Conservation (phyloP, 2,888 invertebrate genomes). For the Rotaria sp. region DNA sequence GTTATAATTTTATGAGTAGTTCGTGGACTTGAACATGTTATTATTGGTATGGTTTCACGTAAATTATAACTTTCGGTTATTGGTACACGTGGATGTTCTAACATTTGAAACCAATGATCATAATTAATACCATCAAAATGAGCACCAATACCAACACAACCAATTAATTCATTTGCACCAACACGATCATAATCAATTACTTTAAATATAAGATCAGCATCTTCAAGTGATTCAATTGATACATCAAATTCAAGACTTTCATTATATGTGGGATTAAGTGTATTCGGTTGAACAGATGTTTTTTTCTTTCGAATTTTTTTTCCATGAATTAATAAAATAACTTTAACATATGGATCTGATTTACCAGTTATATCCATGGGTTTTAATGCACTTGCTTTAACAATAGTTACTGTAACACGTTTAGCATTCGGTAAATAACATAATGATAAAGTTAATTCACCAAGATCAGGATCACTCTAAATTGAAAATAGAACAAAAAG, state of each 20-base stretch:
- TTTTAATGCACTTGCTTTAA: conserved; percentile 80
- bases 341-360: conserved; percentile 89
- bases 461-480: conserved; percentile 75
- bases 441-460: conserved; percentile 81
- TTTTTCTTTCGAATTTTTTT: conserved; percentile 86
- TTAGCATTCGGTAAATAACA: conserved; percentile 85
- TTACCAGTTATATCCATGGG: conserved; percentile 89
- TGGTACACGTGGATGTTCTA: conserved; percentile 73
- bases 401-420: conserved; percentile 77
- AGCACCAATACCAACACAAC: conserved; percentile 71
- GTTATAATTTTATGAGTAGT: neutral
- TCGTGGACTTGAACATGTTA: neutral
- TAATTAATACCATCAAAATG: conserved; percentile 69
- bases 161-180: conserved; percentile 76
- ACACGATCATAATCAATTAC: conserved; percentile 84
- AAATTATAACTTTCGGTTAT: conserved; percentile 77
- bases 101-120: conserved; percentile 77
- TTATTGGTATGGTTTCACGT: conserved; percentile 61
- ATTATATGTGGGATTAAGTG: conserved; percentile 79
- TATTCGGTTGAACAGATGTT: conserved; percentile 78
- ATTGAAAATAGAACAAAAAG: too few relatives aligned
- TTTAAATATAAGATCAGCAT: conserved; percentile 73
- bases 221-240: conserved; percentile 69
- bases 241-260: conserved; percentile 87
- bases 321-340: conserved; percentile 75